Conservation (phyloP, 2,113 vertebrate species). For the Haemorhous mexicanus region DNA sequence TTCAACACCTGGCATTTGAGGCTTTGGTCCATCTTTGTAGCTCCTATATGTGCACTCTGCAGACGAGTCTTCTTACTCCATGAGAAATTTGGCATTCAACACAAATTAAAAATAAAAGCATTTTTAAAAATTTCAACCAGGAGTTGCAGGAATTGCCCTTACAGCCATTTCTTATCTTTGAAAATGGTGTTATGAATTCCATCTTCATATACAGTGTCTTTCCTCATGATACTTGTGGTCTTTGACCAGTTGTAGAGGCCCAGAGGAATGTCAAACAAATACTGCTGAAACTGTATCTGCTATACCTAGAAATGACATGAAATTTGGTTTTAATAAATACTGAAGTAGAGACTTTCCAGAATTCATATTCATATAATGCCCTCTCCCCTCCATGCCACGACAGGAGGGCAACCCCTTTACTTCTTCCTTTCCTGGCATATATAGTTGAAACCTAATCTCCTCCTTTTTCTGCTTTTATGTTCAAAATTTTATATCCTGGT, state of each 20-base stretch:
- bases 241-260: neutral
- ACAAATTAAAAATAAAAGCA: neutral
- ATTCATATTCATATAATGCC: neutral
- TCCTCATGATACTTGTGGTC: neutral
- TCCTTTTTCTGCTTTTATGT: neutral
- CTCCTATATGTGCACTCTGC: neutral
- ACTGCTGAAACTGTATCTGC: conserved; percentile 83
- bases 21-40: neutral
- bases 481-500: neutral
- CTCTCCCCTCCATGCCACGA: neutral
- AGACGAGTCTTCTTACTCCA: neutral
- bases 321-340: neutral
- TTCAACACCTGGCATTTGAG: neutral
- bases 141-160: neutral
- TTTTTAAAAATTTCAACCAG: neutral
- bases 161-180: neutral
- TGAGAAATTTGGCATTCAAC: neutral
- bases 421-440: neutral
- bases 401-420: neutral
- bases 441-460: neutral
- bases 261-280: conserved; percentile 70
- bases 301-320: conserved; percentile 74
- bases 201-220: neutral
- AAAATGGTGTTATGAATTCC: neutral
- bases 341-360: neutral